phyloP scores from a whole-genome alignment of 2,888 invertebrate genomes.

The Pimpla rufipes region DNA sequence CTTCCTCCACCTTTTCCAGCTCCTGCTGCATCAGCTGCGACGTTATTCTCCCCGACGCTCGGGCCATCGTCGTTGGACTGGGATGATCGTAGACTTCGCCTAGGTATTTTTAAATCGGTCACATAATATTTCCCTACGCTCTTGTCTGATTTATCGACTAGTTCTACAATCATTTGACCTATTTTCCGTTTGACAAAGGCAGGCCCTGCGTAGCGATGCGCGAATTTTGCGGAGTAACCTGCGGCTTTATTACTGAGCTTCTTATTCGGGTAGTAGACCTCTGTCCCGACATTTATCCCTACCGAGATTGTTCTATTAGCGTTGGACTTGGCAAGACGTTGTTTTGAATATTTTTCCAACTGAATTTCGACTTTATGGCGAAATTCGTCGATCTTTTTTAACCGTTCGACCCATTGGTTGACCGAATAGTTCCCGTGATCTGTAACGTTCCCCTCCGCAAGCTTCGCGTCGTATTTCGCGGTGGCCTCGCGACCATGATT shows the following conservation, averaged over 20 bases:
- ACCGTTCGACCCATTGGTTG: background rate
- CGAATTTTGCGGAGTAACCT: constrained; percentile 25
- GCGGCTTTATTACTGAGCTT: constrained; percentile 3
- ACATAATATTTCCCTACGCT: constrained; percentile 57
- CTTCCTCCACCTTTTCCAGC: background rate
- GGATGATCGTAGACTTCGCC: constrained; percentile 31
- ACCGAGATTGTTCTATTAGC: background rate
- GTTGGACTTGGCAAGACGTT: constrained; percentile 38
- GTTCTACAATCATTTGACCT: constrained; percentile 59
- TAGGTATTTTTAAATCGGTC: constrained; percentile 57
- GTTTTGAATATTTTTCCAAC: background rate
- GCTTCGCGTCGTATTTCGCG: background rate
- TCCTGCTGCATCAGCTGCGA: background rate
- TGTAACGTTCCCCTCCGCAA: background rate
- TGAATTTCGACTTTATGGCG: background rate
- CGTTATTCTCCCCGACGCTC: background rate
- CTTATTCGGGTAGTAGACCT: constrained; percentile 14
- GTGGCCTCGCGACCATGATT: constrained; percentile 45
- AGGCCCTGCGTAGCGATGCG: constrained; percentile 34
- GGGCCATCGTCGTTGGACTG: background rate
- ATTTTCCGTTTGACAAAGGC: constrained; percentile 35
- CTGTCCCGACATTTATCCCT: constrained; percentile 20
- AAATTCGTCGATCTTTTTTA: background rate
- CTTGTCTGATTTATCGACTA: constrained; percentile 34
- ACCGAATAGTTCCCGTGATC: background rate